A percentile compares a stretch with the other conserved stretches of the same genome.
Conservation (phyloP, 37 sponge, comb jelly and placozoan species). For the Crambe crambe region DNA sequence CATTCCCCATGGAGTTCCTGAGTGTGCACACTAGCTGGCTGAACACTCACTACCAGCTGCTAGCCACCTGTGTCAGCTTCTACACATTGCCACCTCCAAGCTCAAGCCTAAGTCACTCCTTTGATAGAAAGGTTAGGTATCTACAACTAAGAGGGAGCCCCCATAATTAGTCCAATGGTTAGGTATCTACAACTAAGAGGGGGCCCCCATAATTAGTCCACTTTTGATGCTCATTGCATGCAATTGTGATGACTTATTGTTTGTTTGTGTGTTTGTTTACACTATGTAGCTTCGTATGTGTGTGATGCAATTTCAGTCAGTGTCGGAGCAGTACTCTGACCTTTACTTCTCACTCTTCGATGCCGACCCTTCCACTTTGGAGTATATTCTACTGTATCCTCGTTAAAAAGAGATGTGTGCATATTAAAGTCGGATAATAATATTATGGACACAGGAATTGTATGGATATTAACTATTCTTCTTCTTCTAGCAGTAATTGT, state of each 20-base stretch:
- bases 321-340: constrained; percentile 34
- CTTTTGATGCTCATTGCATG: too few relatives aligned
- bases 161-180: too few relatives aligned
- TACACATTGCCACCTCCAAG: constrained; percentile 31
- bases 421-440: too few relatives aligned
- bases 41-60: constrained; percentile 42
- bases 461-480: background rate
- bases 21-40: constrained; percentile 19
- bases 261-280: background rate
- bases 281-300: constrained; percentile 37
- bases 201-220: background rate
- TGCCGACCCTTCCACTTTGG: constrained; percentile 64
- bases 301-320: constrained; percentile 34
- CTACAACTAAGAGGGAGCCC: too few relatives aligned
- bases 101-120: background rate
- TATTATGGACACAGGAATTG: too few relatives aligned
- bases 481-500: background rate
- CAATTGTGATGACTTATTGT: background rate
- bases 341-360: constrained; percentile 77
- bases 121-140: constrained; percentile 36
- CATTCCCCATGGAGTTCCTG: constrained; percentile 38
- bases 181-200: too few relatives aligned
- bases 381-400: constrained; percentile 75
- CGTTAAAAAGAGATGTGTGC: too few relatives aligned
- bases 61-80: constrained; percentile 53